These are phyloP conservation scores for Dolichomitus sp. DNA, from an alignment of 2,888 invertebrate species.

Conservation along the genomic window DNA sequence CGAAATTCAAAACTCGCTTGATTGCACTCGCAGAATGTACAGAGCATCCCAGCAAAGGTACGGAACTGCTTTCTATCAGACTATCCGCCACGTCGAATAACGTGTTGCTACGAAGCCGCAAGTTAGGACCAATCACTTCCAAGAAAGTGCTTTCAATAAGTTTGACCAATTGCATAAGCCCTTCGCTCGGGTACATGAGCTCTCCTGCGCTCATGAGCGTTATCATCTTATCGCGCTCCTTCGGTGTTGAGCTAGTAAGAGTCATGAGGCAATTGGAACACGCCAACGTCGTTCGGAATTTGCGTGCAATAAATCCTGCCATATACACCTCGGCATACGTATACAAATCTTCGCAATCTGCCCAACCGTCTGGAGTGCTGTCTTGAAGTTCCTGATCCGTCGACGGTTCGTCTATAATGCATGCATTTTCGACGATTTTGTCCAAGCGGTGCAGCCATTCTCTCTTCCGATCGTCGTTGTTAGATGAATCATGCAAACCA, in stretches of 20 bases:
- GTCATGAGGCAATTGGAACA: background rate
- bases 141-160: no score
- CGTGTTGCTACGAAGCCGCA: no score
- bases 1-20: no score
- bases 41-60: no score
- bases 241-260: background rate
- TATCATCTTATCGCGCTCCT: background rate
- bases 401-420: background rate
- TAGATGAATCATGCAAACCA: constrained; percentile 6
- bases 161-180: no score
- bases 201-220: constrained; percentile 18
- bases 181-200: background rate
- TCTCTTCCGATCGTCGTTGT: background rate
- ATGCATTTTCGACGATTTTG: background rate
- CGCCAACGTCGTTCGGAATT: background rate
- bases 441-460: constrained; percentile 1
- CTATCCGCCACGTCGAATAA: no score
- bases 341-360: constrained; percentile 3
- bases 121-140: no score
- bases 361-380: background rate
- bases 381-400: no score
- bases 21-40: no score
- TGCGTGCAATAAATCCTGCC: constrained; percentile 32
- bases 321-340: constrained; percentile 31
- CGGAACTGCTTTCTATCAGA: no score